Percentiles rank a stretch among this genome's conserved stretches.
Conservation (phyloP, 2,888 invertebrate species). For the Fragum sueziense region DNA sequence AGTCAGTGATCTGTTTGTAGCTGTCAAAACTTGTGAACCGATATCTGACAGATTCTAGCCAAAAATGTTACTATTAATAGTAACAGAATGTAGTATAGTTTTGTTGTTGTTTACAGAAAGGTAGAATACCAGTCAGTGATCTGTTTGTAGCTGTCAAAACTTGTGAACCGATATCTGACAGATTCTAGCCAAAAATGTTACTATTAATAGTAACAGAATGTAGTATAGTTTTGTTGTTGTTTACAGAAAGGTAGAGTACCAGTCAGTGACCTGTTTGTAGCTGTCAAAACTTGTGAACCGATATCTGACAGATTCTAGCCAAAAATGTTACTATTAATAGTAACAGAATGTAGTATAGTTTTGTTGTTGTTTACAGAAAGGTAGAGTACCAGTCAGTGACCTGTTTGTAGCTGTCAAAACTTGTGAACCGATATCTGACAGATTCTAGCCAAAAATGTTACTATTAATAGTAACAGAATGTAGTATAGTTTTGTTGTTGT, state of each 20-base stretch:
- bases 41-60: no score
- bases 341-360: no score
- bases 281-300: constrained; percentile 95
- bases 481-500: neutral
- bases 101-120: neutral
- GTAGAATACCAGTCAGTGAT: constrained; percentile 85
- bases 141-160: constrained; percentile 96
- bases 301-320: no score
- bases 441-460: no score
- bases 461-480: no score
- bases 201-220: no score
- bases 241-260: constrained; percentile 81
- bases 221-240: neutral
- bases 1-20: constrained; percentile 89
- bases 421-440: no score
- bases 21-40: constrained; percentile 95
- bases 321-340: no score
- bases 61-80: no score
- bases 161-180: no score
- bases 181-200: no score
- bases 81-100: no score
- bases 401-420: constrained; percentile 96
- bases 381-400: constrained; percentile 85
- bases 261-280: constrained; percentile 89
- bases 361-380: neutral